Evolutionary conservation across 2,888 invertebrate genomes (phyloP).

Genomic region (Chloroclysta siterata): DNA sequence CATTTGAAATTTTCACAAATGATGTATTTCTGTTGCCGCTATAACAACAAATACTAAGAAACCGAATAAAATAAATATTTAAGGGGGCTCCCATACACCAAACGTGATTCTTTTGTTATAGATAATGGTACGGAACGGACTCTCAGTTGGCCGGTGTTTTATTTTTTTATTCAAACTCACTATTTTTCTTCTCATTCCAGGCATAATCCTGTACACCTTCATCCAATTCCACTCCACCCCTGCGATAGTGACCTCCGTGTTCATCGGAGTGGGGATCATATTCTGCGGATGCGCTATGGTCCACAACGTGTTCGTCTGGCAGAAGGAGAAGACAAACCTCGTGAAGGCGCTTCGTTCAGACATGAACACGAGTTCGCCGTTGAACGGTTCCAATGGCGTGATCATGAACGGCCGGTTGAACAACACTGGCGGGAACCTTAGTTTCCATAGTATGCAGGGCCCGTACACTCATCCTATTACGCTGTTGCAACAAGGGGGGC

Average conservation of each 20-base stretch:
- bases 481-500: conserved; percentile 80
- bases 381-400: conserved; percentile 72
- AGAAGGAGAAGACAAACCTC: conserved; percentile 94
- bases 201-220: conserved; percentile 96
- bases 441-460: conserved; percentile 72
- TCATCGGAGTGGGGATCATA: conserved; percentile 95
- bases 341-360: conserved; percentile 86
- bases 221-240: conserved; percentile 96
- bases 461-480: conserved; percentile 79
- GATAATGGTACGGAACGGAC: too few relatives aligned
- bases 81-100: too few relatives aligned
- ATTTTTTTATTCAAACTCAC: too few relatives aligned
- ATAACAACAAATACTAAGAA: too few relatives aligned
- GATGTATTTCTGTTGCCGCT: too few relatives aligned
- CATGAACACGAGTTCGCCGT: conserved; percentile 57
- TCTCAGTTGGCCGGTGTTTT: too few relatives aligned
- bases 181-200: conserved; percentile 83
- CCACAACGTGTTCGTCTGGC: conserved; percentile 97
- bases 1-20: too few relatives aligned
- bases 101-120: too few relatives aligned
- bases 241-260: conserved; percentile 94
- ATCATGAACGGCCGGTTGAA: conserved; percentile 75
- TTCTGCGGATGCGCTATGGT: conserved; percentile 97
- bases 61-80: too few relatives aligned
- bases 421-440: conserved; percentile 70